Evolutionary conservation across 2,797 vertebrate genomes (phyloP).

Genomic region (Gymnoscopelus braueri): DNA sequence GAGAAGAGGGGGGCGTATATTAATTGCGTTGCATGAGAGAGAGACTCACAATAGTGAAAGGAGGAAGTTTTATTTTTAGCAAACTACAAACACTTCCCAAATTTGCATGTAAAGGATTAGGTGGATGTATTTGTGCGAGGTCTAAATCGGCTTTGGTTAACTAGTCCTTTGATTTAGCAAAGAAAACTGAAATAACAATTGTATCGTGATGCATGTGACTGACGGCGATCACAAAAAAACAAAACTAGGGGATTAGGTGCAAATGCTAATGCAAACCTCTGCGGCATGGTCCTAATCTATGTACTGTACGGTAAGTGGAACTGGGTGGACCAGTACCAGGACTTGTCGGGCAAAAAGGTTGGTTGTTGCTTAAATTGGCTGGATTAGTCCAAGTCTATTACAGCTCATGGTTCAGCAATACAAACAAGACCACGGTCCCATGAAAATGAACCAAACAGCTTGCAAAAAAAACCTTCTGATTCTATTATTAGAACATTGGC

Average conservation of each 20-base stretch:
- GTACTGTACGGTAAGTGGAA: neutral
- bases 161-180: constrained; percentile 30
- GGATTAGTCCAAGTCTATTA: constrained; percentile 22
- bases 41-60: constrained; percentile 17
- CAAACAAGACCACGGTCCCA: constrained; percentile 38
- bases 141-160: constrained; percentile 41
- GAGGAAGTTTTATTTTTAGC: constrained; percentile 5
- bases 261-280: constrained; percentile 5
- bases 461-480: neutral
- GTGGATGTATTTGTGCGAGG: constrained; percentile 8
- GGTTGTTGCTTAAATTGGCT: constrained; percentile 22
- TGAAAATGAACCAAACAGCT: constrained; percentile 2
- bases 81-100: constrained; percentile 18
- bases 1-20: constrained; percentile 15
- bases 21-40: constrained; percentile 16
- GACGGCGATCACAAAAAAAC: neutral
- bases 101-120: constrained; percentile 37
- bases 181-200: constrained; percentile 24
- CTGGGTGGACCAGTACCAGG: constrained; percentile 22
- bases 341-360: constrained; percentile 27
- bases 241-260: constrained; percentile 12
- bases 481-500: constrained; percentile 4
- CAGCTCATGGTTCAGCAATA: constrained; percentile 13
- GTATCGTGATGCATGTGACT: constrained; percentile 9
- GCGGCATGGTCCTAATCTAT: neutral